Conservation (phyloP, 1,140 invertebrate genomes). For the Homarus americanus region DNA sequence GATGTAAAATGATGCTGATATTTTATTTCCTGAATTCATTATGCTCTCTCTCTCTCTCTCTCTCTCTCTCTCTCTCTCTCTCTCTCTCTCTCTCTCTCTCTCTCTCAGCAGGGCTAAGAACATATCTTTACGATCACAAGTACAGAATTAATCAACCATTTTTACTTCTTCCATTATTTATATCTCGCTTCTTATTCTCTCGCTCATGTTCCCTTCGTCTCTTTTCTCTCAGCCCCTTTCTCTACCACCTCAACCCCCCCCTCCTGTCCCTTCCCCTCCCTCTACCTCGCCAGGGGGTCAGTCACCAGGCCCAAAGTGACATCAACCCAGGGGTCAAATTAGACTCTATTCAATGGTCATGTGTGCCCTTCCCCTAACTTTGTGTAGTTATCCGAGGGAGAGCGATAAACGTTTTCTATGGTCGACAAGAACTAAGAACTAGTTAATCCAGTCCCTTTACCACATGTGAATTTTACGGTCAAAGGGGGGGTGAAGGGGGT, state of each 20-base stretch:
- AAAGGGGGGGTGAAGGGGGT: too few relatives aligned
- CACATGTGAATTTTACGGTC: too few relatives aligned
- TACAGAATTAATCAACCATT: too few relatives aligned
- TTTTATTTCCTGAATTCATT: too few relatives aligned
- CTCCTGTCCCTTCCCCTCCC: neutral
- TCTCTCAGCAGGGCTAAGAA: too few relatives aligned
- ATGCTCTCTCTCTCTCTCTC: slow-evolving; percentile 11
- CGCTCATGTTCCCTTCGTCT: too few relatives aligned
- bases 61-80: slow-evolving; percentile 17
- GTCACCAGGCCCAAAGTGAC: neutral
- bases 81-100: slow-evolving; percentile 23
- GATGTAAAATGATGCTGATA: too few relatives aligned
- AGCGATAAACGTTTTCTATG: neutral
- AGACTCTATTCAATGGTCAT: neutral
- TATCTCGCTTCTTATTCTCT: too few relatives aligned
- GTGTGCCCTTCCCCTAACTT: neutral
- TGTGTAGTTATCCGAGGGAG: neutral
- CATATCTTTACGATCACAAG: too few relatives aligned
- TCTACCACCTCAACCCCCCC: neutral
- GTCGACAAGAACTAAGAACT: too few relatives aligned
- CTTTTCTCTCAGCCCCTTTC: neutral
- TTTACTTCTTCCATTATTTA: too few relatives aligned
- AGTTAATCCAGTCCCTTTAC: too few relatives aligned
- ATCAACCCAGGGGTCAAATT: slow-evolving; percentile 5
- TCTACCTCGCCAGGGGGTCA: neutral